A percentile compares a stretch with the other conserved stretches of the same genome.
These are phyloP conservation scores for Agonopterix heracliana DNA, from an alignment of 2,888 invertebrate genomes.

Conservation along the genomic window DNA sequence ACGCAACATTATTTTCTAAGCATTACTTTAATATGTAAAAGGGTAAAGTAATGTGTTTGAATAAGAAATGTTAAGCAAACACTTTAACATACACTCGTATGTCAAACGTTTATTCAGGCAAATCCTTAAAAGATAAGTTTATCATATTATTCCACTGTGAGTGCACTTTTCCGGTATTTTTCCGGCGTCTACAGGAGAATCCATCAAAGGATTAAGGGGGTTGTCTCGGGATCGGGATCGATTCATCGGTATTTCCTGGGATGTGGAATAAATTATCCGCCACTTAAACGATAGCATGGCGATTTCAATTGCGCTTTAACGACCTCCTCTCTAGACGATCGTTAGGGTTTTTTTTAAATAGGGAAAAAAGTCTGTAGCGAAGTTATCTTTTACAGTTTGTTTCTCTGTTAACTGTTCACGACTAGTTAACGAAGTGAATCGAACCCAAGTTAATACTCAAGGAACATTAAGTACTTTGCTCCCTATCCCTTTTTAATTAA, in stretches of 20 bases:
- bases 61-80: not conserved
- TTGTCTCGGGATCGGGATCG: constrained; percentile 52
- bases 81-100: not conserved
- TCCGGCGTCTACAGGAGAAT: constrained; percentile 48
- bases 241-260: constrained; percentile 57
- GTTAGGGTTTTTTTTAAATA: too few relatives aligned
- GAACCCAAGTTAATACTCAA: too few relatives aligned
- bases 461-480: too few relatives aligned
- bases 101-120: constrained; percentile 25
- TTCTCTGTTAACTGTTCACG: too few relatives aligned
- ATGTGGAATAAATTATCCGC: constrained; percentile 67
- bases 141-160: constrained; percentile 40
- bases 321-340: not conserved
- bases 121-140: constrained; percentile 33
- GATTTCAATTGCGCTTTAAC: constrained; percentile 29
- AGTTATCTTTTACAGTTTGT: too few relatives aligned
- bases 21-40: too few relatives aligned
- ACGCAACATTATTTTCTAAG: too few relatives aligned
- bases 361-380: too few relatives aligned
- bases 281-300: constrained; percentile 51
- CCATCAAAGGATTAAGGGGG: constrained; percentile 71
- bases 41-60: too few relatives aligned
- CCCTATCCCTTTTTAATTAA: too few relatives aligned
- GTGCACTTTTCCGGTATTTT: constrained; percentile 60
- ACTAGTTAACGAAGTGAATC: too few relatives aligned